Evolutionary conservation across 2,888 invertebrate species (phyloP), one percentile per base, ranked within the genome.

Genomic region (Polydesmus complanatus): DNA sequence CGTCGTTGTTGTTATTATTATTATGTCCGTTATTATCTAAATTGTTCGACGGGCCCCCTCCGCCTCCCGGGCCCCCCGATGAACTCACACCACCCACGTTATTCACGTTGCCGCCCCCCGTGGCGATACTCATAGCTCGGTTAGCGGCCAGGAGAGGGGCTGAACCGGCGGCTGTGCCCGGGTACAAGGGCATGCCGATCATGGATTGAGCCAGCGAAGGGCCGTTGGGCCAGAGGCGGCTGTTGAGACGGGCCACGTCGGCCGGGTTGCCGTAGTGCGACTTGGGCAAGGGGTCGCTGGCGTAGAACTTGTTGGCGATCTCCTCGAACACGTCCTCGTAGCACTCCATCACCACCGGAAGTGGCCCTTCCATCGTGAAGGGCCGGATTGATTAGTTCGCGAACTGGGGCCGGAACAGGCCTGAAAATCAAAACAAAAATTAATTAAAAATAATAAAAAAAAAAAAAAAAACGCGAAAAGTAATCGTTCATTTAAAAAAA

Each of bases 311-410:
- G 74, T 88, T 83, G 65, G 90, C 90, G 72, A 91, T 90, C 80
- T 91, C 91, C 75, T 90, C 90, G 74, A 87, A 87, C 84, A 87
- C 87, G 73, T 87, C 87, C 77, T 88, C 87, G 78, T 87, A 83
- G 73, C 63, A 62, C 54, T 66, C 66, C 64, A 64, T 64, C 52
- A 64, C 50, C 51, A 64, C 62, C 11, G 64, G 64, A n/a, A 64
- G 23, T 14, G 64, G 64, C 25, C 64, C 64, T 60, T 64, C 64
- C 64, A 64, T 64, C 47, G 5, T 37, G 37, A 37, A 8, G 37
- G 37, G n/a, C n/a, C n/a, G n/a, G n/a, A n/a, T n/a, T n/a, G n/a
- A n/a, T n/a, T n/a, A n/a, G n/a, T n/a, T n/a, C n/a, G n/a, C n/a
- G n/a, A n/a, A n/a, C n/a, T n/a, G n/a, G n/a, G n/a, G n/a, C n/a